Evolutionary conservation across 2,888 invertebrate genomes (phyloP).

Genomic region (Ornithoptera alexandrae): DNA sequence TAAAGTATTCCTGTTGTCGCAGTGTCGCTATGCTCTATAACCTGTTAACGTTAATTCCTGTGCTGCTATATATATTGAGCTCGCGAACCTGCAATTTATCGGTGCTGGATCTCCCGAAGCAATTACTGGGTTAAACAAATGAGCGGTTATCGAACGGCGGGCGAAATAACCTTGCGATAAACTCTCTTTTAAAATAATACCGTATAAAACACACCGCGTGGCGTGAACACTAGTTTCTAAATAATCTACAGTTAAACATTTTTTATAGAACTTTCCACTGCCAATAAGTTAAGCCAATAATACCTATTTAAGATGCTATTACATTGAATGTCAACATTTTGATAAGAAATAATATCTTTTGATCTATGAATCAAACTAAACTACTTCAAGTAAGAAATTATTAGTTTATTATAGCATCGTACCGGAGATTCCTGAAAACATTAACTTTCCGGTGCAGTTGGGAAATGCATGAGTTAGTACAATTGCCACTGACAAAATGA

Average conservation of each 20-base stretch:
- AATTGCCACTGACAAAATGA: too few species aligned
- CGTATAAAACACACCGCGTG: neutral
- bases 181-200: constrained; percentile 16
- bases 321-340: too few species aligned
- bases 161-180: constrained; percentile 30
- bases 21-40: constrained; percentile 45
- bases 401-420: too few species aligned
- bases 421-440: too few species aligned
- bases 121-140: constrained; percentile 59
- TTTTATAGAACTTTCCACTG: too few species aligned
- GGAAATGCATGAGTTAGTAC: too few species aligned
- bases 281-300: too few species aligned
- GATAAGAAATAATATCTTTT: too few species aligned
- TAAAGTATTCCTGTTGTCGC: constrained; percentile 39
- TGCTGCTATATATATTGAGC: constrained; percentile 53
- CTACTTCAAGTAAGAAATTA: too few species aligned
- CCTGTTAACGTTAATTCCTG: constrained; percentile 48
- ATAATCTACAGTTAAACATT: neutral
- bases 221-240: neutral
- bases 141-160: constrained; percentile 47
- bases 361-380: too few species aligned
- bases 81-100: constrained; percentile 60
- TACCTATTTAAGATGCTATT: too few species aligned
- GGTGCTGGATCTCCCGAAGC: constrained; percentile 51
- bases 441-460: too few species aligned